Evolutionary conservation across 2,888 invertebrate genomes (phyloP).

Genomic region (Ischnus inquisitorius): DNA sequence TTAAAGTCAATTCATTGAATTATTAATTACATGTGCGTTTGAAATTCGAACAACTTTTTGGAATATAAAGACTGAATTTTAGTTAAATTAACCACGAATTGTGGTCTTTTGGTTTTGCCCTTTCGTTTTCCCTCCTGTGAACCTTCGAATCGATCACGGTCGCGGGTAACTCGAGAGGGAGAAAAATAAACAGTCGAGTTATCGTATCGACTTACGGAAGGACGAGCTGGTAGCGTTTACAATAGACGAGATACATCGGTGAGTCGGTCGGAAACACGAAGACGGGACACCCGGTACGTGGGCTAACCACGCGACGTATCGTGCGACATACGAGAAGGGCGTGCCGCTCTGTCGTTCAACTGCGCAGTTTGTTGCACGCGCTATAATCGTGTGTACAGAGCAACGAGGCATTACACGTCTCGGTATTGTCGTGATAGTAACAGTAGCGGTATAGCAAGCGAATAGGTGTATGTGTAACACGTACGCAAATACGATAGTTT

Average conservation of each 20-base stretch:
- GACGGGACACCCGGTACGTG: slow-evolving; percentile 77
- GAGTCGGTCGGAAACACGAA: slow-evolving; percentile 58
- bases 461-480: slow-evolving; percentile 24
- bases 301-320: slow-evolving; percentile 80
- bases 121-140: background rate
- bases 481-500: slow-evolving; percentile 36
- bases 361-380: slow-evolving; percentile 85
- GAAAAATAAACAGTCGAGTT: background rate
- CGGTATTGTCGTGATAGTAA: slow-evolving; percentile 30
- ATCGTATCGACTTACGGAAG: background rate
- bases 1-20: too few relatives aligned
- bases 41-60: too few relatives aligned
- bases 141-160: slow-evolving; percentile 1
- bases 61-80: too few relatives aligned
- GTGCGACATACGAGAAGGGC: slow-evolving; percentile 83
- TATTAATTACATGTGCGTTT: too few relatives aligned
- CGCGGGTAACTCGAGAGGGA: background rate
- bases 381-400: slow-evolving; percentile 77
- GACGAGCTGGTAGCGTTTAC: background rate
- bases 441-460: slow-evolving; percentile 24
- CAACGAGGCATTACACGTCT: slow-evolving; percentile 67
- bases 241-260: background rate
- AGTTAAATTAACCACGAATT: too few relatives aligned
- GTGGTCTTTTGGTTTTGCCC: background rate
- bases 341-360: slow-evolving; percentile 82